phyloP scores from a whole-genome alignment of 2,888 invertebrate genomes.

The Spilarctia lutea region DNA sequence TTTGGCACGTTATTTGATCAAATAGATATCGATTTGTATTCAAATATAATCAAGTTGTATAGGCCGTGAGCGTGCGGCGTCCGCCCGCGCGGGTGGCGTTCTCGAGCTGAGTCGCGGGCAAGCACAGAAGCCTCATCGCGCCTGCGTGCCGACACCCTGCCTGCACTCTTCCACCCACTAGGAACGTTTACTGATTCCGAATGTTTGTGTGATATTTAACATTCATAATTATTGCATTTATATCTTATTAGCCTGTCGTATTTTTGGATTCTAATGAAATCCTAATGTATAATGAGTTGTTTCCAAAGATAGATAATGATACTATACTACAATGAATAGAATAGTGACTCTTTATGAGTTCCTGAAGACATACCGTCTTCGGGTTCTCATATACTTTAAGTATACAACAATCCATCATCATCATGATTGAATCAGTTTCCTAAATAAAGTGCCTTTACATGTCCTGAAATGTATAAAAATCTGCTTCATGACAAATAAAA shows the following conservation, averaged over 20 bases:
- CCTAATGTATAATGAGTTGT: not conserved
- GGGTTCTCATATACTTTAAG: too few species aligned
- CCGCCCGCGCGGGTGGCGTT: slow-evolving; percentile 72
- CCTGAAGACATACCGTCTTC: too few species aligned
- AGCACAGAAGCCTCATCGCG: slow-evolving; percentile 73
- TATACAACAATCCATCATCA: not conserved
- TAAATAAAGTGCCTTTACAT: not conserved
- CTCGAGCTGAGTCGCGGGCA: slow-evolving; percentile 68
- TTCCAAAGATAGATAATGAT: not conserved
- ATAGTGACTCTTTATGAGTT: not conserved
- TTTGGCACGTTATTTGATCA: slow-evolving; percentile 61
- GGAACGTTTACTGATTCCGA: slow-evolving; percentile 48
- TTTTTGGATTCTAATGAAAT: not conserved
- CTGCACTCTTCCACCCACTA: slow-evolving; percentile 58
- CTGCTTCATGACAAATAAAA: not conserved
- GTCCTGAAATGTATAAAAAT: not conserved
- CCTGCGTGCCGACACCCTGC: slow-evolving; percentile 74
- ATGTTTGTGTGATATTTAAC: slow-evolving; percentile 17
- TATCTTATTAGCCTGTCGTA: not conserved
- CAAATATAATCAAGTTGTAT: slow-evolving; percentile 53
- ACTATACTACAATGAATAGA: not conserved
- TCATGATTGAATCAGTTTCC: not conserved
- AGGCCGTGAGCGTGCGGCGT: slow-evolving; percentile 62
- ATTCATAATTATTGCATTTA: not conserved
- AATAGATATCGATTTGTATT: slow-evolving; percentile 76